A percentile compares a stretch with the other conserved stretches of the same genome.
Conservation (phyloP, 1,140 invertebrate genomes). For the Aphaenogaster rudis region DNA sequence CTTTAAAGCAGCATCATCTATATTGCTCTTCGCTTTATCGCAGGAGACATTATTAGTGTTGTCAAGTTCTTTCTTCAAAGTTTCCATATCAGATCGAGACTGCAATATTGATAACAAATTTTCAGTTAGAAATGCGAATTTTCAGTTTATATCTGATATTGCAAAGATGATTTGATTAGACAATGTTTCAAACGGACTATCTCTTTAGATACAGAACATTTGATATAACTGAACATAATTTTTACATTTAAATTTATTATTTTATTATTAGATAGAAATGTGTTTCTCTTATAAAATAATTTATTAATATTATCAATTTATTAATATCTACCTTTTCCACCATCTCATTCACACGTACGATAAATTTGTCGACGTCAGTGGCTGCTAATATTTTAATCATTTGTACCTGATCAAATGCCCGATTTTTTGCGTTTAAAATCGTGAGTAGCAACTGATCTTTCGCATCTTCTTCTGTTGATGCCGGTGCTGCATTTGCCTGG, state of each 20-base stretch:
- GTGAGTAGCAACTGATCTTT: background rate
- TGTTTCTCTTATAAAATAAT: background rate
- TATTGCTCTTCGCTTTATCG: background rate
- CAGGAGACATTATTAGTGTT: background rate
- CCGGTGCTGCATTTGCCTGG: background rate
- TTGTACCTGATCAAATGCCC: background rate
- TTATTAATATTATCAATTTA: background rate
- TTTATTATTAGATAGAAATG: background rate
- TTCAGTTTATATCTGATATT: background rate
- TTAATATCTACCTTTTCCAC: background rate
- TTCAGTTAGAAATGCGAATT: background rate
- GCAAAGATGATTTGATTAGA: background rate
- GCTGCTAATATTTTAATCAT: background rate
- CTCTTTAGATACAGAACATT: background rate
- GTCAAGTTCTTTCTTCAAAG: background rate
- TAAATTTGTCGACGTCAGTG: background rate
- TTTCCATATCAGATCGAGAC: background rate
- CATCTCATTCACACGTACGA: background rate
- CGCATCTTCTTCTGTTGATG: background rate
- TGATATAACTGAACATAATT: background rate
- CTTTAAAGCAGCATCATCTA: background rate
- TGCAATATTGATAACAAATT: background rate
- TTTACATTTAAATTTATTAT: background rate
- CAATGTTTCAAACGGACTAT: background rate
- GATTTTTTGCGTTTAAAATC: conserved; percentile 18